Conservation (phyloP, 1,140 invertebrate genomes). For the Leptopilina clavipes region DNA sequence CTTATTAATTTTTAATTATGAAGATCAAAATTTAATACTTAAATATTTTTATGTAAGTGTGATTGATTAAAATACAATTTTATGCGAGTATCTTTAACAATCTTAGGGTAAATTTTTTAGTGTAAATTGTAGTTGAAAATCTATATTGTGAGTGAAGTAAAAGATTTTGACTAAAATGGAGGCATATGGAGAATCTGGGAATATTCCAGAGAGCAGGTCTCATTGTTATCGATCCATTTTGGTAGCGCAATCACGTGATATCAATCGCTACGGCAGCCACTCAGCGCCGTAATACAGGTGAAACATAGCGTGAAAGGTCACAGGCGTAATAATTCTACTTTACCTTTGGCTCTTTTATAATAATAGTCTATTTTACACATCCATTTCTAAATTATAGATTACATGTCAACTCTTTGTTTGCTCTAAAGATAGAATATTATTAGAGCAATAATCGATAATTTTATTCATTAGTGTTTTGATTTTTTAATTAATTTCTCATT, state of each 20-base stretch:
- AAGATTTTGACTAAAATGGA: neutral
- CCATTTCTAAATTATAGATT: no score
- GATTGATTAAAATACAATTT: no score
- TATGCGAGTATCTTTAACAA: no score
- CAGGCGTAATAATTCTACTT: conserved; percentile 25
- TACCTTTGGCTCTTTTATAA: neutral
- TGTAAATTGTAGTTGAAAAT: neutral
- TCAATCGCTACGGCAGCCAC: conserved; percentile 49
- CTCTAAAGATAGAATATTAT: no score
- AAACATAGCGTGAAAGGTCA: conserved; percentile 49
- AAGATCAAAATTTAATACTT: no score
- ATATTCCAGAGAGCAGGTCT: conserved; percentile 54
- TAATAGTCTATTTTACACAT: neutral
- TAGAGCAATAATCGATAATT: no score
- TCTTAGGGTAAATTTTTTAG: no score
- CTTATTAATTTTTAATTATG: no score
- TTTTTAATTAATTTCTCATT: no score
- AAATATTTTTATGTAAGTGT: no score
- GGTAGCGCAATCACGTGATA: conserved; percentile 56
- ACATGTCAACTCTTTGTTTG: no score
- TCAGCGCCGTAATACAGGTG: conserved; percentile 49
- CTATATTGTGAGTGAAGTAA: neutral
- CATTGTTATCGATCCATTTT: conserved; percentile 59
- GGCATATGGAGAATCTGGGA: conserved; percentile 18
- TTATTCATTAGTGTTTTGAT: no score